phyloP scores from a whole-genome alignment of 2,888 invertebrate genomes.

The Idaea biselata region DNA sequence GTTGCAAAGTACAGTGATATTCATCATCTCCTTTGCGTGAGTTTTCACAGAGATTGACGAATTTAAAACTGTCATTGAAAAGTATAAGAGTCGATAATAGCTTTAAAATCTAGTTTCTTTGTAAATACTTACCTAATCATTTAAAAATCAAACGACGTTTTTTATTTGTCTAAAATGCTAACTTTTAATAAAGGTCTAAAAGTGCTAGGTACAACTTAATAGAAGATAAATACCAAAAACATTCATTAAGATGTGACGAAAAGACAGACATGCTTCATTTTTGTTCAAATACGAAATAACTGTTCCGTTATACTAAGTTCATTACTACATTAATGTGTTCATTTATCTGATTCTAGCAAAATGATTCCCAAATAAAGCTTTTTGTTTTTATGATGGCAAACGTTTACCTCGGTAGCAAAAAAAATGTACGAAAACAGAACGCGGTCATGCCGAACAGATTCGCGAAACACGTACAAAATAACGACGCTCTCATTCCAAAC shows the following conservation, averaged over 20 bases:
- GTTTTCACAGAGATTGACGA: slow-evolving; percentile 5
- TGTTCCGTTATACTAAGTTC: background rate
- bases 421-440: slow-evolving; percentile 21
- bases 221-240: no score
- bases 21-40: slow-evolving; percentile 21
- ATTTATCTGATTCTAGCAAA: slow-evolving; percentile 5
- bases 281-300: slow-evolving; percentile 8
- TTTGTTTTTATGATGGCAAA: background rate
- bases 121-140: no score
- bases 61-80: background rate
- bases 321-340: background rate
- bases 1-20: slow-evolving; percentile 29
- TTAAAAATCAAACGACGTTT: no score
- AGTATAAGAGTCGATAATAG: background rate
- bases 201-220: no score
- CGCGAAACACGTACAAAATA: slow-evolving; percentile 23
- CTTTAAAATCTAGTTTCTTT: background rate
- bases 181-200: no score
- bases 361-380: slow-evolving; percentile 2
- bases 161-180: no score
- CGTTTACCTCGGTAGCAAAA: slow-evolving; percentile 27
- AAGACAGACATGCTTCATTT: no score
- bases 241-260: no score
- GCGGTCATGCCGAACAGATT: slow-evolving; percentile 27
- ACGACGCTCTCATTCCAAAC: slow-evolving; percentile 23